Evolutionary conservation across 2,888 invertebrate genomes (phyloP).

Genomic region (Drosophila prostipennis): DNA sequence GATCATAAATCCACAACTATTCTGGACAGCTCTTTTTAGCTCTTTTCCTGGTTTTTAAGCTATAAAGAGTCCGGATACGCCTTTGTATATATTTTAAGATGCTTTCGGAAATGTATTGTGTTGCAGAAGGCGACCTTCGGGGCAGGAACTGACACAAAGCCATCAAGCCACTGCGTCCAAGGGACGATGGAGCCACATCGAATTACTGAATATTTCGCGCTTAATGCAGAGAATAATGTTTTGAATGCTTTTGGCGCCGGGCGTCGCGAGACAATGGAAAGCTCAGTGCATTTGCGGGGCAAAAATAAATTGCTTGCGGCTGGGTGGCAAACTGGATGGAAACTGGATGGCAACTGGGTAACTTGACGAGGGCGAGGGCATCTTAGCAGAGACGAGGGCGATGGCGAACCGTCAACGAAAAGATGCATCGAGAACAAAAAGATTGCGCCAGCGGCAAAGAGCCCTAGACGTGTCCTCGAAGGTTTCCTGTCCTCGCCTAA

Average conservation of each 20-base stretch:
- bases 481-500: slow-evolving; percentile 49
- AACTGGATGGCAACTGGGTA: too few relatives aligned
- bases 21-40: neutral
- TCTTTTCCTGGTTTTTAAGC: slow-evolving; percentile 1
- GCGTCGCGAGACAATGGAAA: slow-evolving; percentile 39
- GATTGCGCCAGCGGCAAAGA: slow-evolving; percentile 38
- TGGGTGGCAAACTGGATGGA: neutral
- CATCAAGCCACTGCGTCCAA: slow-evolving; percentile 13
- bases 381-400: too few relatives aligned
- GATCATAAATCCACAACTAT: neutral
- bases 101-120: slow-evolving; percentile 20
- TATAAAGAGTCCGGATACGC: slow-evolving; percentile 13
- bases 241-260: slow-evolving; percentile 39
- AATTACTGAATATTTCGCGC: slow-evolving; percentile 42
- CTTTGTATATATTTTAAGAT: slow-evolving; percentile 19
- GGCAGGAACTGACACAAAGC: slow-evolving; percentile 8
- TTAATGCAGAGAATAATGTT: slow-evolving; percentile 40
- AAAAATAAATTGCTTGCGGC: slow-evolving; percentile 44
- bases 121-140: slow-evolving; percentile 5
- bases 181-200: slow-evolving; percentile 27
- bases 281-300: slow-evolving; percentile 27
- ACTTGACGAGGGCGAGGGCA: too few relatives aligned
- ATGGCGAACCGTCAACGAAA: slow-evolving; percentile 14
- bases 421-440: slow-evolving; percentile 49
- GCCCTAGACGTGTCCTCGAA: slow-evolving; percentile 49